Base-by-base conservation (phyloP, 2,888 invertebrate species). In the Desoria tigrina region DNA sequence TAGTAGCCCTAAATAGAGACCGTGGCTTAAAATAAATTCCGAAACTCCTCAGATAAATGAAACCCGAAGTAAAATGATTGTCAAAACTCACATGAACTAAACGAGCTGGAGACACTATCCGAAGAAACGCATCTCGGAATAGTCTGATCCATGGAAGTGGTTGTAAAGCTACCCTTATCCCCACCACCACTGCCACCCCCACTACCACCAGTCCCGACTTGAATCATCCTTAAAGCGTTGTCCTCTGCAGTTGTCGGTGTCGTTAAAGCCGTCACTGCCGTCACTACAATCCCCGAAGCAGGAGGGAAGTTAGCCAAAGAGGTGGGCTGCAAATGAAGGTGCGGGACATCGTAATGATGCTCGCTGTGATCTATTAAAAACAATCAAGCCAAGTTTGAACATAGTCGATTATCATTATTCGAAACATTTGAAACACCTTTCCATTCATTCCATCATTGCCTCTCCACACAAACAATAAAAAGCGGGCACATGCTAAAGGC, bases 291-390 rank as follows among this genome's bases (percentile, higher is more conserved):
- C 45, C 45, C 59, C 32, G 11, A 4, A 32, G 11, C 32, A 32
- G 32, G 6, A 71, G 83, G 82, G 65, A 83, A 83, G 64, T 83
- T 83, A 69, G 82, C 83, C 68, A 83, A 85, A 80, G 79, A 75
- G 81, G 83, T 64, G 81, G 83, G 78, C 82, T 84, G 73, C 11
- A 83, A 83, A 39, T 73, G 73, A 45, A 73, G 83, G 82, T 91
- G 91, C 16, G 92, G 92, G 0, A 92, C 92, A 79, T 93, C 92
- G 80, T 92, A 92, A 79, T 92, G 92, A 79, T 92, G 92, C 79
- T 92, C 92, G 65, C 89, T 89, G 58, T 88, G 84, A 69, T 73
- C 75, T 75, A 45, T 16, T 61, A 26, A 24, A 26, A 59, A 61
- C 23, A 53, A 42, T 42, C 51, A 57, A 4, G 23, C 9, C 24